Evolutionary conservation across 2,888 invertebrate genomes (phyloP).

Genomic region (Alloscopus bannaensis): DNA sequence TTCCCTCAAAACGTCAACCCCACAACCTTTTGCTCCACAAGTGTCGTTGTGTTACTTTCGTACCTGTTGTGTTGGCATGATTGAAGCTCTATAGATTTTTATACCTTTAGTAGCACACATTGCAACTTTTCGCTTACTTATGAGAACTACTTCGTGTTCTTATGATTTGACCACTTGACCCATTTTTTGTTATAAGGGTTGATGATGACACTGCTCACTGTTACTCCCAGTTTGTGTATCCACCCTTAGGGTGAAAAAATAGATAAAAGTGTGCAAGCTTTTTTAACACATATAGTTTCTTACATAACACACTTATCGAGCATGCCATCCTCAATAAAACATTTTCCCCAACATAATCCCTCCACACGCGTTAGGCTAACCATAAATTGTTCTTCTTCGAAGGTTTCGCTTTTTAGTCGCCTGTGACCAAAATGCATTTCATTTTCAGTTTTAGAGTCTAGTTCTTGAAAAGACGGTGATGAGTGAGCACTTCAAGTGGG

Average conservation of each 20-base stretch:
- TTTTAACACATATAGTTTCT: constrained; percentile 48
- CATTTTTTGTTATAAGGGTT: constrained; percentile 39
- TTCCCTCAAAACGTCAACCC: constrained; percentile 45
- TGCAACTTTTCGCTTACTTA: too few species aligned
- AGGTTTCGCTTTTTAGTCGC: too few species aligned
- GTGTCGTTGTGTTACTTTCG: too few species aligned
- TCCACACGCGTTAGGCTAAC: constrained; percentile 4
- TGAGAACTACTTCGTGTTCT: constrained; percentile 35
- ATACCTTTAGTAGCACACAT: too few species aligned
- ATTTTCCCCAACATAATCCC: constrained; percentile 17
- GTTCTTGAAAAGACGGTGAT: constrained; percentile 11
- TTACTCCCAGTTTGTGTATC: constrained; percentile 47
- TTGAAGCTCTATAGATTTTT: too few species aligned
- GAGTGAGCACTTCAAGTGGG: not conserved
- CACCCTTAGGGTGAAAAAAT: constrained; percentile 21
- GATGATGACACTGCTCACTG: constrained; percentile 30
- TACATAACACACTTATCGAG: constrained; percentile 13
- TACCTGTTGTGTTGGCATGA: too few species aligned
- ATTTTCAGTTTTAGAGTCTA: constrained; percentile 20
- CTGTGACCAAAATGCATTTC: constrained; percentile 34
- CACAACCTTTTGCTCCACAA: constrained; percentile 18
- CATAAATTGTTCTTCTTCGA: constrained; percentile 3
- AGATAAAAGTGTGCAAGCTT: too few species aligned
- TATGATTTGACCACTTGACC: constrained; percentile 61
- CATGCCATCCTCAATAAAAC: constrained; percentile 22